Conservation (phyloP, 1,140 invertebrate species). For the Dreissena polymorpha region DNA sequence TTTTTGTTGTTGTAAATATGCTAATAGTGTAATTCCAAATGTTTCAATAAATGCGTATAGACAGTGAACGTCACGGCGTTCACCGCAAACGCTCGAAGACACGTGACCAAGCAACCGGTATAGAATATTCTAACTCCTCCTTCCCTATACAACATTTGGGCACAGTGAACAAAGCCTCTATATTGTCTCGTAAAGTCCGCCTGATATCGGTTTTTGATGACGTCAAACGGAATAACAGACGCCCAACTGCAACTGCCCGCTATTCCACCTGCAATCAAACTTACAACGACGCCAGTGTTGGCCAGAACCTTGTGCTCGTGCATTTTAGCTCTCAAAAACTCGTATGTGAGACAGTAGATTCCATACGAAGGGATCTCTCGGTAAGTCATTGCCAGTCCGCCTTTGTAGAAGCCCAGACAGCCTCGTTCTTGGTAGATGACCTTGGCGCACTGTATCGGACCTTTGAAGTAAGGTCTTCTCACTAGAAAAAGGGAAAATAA, state of each 20-base stretch:
- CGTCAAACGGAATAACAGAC: slow-evolving; percentile 79
- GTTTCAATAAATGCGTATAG: slow-evolving; percentile 78
- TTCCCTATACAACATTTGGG: slow-evolving; percentile 66
- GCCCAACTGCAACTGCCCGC: slow-evolving; percentile 82
- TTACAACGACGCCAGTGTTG: slow-evolving; percentile 59
- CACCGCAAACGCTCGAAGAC: slow-evolving; percentile 77
- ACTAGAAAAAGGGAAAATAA: slow-evolving; percentile 13
- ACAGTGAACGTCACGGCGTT: slow-evolving; percentile 81
- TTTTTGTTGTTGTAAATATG: too few species aligned
- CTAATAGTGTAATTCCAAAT: slow-evolving; percentile 19
- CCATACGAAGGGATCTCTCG: slow-evolving; percentile 84
- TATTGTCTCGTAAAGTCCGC: slow-evolving; percentile 70
- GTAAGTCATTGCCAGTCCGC: slow-evolving; percentile 69
- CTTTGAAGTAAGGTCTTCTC: slow-evolving; percentile 53
- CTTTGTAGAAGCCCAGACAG: slow-evolving; percentile 70
- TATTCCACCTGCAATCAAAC: slow-evolving; percentile 82
- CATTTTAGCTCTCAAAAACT: slow-evolving; percentile 70
- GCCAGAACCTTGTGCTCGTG: slow-evolving; percentile 50
- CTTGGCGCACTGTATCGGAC: slow-evolving; percentile 62
- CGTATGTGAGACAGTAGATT: slow-evolving; percentile 84
- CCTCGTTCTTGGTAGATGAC: slow-evolving; percentile 60
- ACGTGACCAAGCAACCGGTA: slow-evolving; percentile 72
- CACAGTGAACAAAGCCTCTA: slow-evolving; percentile 71
- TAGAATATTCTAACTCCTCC: slow-evolving; percentile 76
- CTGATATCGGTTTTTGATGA: slow-evolving; percentile 80